Conservation (phyloP, 1,140 invertebrate genomes). For the Dolichoris vasculosae region DNA sequence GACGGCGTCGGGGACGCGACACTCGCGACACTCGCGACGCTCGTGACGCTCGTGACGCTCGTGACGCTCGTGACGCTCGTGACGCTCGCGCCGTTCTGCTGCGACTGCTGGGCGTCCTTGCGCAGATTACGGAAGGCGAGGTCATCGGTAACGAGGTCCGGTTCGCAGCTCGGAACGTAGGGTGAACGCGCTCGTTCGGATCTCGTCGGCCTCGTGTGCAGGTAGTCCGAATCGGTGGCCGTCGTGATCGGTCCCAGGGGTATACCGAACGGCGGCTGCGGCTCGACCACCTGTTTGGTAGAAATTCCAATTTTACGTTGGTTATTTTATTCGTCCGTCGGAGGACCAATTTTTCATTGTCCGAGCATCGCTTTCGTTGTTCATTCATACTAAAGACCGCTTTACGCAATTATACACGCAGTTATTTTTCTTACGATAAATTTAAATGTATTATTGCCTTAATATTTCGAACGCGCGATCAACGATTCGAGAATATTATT, state of each 20-base stretch:
- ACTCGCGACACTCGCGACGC: not conserved
- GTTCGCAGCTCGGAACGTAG: conserved; percentile 81
- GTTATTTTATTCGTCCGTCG: too few relatives aligned
- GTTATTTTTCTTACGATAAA: too few relatives aligned
- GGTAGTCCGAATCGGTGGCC: conserved; percentile 86
- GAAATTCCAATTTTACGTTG: too few relatives aligned
- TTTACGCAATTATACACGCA: too few relatives aligned
- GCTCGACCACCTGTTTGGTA: conserved; percentile 78
- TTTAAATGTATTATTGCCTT: too few relatives aligned
- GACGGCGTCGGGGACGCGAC: conserved; percentile 30
- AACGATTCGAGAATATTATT: too few relatives aligned
- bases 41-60: too few relatives aligned
- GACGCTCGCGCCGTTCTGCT: not conserved
- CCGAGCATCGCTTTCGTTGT: too few relatives aligned
- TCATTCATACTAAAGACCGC: too few relatives aligned
- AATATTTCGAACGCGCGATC: too few relatives aligned
- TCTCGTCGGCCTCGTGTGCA: conserved; percentile 82
- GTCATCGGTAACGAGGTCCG: conserved; percentile 90
- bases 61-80: too few relatives aligned
- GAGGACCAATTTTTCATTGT: too few relatives aligned
- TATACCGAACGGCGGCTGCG: conserved; percentile 92
- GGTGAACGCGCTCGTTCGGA: conserved; percentile 75
- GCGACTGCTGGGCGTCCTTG: conserved; percentile 78
- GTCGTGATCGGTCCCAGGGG: conserved; percentile 86
- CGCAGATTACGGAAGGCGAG: conserved; percentile 88